Conservation (phyloP, 2,888 invertebrate species). For the Drosophila formosana region DNA sequence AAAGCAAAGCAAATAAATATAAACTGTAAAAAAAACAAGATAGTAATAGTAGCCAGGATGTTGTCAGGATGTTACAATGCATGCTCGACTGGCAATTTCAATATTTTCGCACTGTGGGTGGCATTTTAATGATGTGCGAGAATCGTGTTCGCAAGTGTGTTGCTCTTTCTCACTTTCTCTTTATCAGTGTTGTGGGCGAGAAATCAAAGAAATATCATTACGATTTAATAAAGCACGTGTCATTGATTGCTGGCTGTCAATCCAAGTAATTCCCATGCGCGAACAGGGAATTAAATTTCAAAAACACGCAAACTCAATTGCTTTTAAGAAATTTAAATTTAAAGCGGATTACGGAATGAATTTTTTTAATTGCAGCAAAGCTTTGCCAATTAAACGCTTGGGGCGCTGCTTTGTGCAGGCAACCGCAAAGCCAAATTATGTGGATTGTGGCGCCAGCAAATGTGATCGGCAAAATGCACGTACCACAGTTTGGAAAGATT, state of each 20-base stretch:
- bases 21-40: not conserved
- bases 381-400: conserved; percentile 9
- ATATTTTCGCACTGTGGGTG: conserved; percentile 4
- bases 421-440: conserved; percentile 1
- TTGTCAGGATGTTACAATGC: conserved; percentile 8
- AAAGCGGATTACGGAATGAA: not conserved
- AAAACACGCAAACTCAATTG: not conserved
- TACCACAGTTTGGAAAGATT: not conserved
- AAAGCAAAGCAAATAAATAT: not conserved
- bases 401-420: not conserved
- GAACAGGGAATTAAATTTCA: not conserved
- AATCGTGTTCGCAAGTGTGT: not conserved
- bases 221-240: conserved; percentile 15
- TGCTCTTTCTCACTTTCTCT: not conserved
- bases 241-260: not conserved
- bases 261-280: not conserved
- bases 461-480: conserved; percentile 1
- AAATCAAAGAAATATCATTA: conserved; percentile 33
- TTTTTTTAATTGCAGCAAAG: not conserved
- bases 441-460: not conserved
- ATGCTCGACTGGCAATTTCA: conserved; percentile 7
- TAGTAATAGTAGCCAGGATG: not conserved
- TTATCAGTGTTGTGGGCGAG: not conserved
- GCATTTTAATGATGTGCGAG: conserved; percentile 33
- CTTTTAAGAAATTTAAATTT: not conserved